phyloP scores from a whole-genome alignment of 64 coral and sea anemone species.

The Pocillopora verrucosa region DNA sequence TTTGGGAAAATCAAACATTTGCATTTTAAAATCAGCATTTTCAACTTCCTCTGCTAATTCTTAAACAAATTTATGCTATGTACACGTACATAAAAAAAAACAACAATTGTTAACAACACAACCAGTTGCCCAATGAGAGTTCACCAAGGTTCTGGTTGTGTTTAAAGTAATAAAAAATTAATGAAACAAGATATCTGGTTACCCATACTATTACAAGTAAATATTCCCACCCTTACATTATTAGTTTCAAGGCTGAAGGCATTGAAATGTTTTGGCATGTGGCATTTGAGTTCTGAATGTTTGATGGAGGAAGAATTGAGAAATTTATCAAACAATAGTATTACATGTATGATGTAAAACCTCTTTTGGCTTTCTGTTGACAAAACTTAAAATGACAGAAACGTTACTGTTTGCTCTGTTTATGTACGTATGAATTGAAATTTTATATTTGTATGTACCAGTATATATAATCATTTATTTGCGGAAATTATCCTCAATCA shows the following conservation, averaged over 20 bases:
- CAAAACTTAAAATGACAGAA: neutral
- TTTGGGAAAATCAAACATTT: too few species aligned
- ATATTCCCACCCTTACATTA: slow-evolving; percentile 6
- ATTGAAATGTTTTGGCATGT: too few species aligned
- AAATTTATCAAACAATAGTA: neutral
- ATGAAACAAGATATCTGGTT: slow-evolving; percentile 11
- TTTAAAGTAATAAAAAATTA: slow-evolving; percentile 28
- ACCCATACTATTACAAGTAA: slow-evolving; percentile 11
- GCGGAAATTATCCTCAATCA: neutral
- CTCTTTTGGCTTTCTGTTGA: neutral
- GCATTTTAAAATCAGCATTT: too few species aligned
- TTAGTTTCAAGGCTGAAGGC: too few species aligned
- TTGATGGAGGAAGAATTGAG: neutral
- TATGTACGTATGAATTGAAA: neutral
- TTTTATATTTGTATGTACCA: neutral
- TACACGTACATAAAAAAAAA: neutral
- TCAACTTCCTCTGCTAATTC: too few species aligned
- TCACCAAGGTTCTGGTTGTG: neutral
- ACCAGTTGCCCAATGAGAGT: neutral
- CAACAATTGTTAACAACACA: slow-evolving; percentile 10
- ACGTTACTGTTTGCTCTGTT: neutral
- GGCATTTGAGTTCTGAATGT: neutral
- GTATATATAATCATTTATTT: neutral
- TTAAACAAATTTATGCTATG: too few species aligned
- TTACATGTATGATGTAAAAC: neutral